Percentiles rank a stretch among this genome's conserved stretches.
phyloP scores from a whole-genome alignment of 2,888 invertebrate species.

The Keiferia lycopersicella region DNA sequence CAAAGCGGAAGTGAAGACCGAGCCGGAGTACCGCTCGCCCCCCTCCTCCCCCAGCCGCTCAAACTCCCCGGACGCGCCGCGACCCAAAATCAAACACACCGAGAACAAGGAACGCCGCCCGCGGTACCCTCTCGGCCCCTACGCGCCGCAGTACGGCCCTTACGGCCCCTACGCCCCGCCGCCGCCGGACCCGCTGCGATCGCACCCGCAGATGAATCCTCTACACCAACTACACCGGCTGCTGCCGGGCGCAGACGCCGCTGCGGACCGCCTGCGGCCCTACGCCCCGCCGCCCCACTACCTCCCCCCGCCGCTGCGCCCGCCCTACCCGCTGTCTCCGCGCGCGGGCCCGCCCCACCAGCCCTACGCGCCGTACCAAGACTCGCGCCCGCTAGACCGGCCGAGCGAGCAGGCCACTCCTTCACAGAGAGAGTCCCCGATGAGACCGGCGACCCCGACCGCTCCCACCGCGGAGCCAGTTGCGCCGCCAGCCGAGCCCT shows the following conservation, averaged over 20 bases:
- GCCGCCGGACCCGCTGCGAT: conserved; percentile 27
- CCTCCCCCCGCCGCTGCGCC: neutral
- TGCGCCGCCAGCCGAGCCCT: neutral
- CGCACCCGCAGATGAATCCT: conserved; percentile 31
- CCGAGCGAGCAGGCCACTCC: neutral
- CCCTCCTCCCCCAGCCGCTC: conserved; percentile 50
- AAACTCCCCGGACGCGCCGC: conserved; percentile 54
- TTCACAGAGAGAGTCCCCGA: neutral
- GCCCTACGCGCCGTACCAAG: conserved; percentile 6
- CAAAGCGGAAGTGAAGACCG: conserved; percentile 74
- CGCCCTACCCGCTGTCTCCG: neutral
- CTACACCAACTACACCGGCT: conserved; percentile 37
- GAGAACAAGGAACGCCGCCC: conserved; percentile 71
- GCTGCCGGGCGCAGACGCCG: conserved; percentile 21
- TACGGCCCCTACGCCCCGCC: conserved; percentile 71
- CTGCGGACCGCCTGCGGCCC: neutral
- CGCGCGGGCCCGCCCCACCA: neutral
- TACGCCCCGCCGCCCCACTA: conserved; percentile 35
- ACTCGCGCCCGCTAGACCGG: neutral
- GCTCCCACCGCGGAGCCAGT: neutral
- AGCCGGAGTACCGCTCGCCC: conserved; percentile 70
- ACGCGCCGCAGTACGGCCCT: conserved; percentile 73
- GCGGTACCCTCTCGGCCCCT: conserved; percentile 71
- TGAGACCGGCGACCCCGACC: neutral
- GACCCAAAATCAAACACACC: conserved; percentile 74